Evolutionary conservation across 2,888 invertebrate species (phyloP), one percentile per base, ranked within the genome.

Genomic region (Acronicta leporina): DNA sequence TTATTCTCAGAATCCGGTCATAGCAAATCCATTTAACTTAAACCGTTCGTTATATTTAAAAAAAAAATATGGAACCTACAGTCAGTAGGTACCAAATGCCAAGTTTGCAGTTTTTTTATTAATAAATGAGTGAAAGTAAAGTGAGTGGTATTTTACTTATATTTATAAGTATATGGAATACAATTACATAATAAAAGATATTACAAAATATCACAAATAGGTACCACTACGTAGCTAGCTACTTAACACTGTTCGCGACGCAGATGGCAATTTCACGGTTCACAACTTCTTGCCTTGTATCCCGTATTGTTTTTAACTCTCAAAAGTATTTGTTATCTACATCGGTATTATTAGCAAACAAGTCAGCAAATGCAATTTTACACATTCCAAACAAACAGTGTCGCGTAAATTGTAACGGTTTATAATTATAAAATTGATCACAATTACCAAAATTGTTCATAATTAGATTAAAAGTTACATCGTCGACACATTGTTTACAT

Each of bases 241-340:
- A 84, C 81, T 84, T 85, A 84, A 83, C 82, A 84, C 80, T 77
- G 85, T 85, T 86, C 82, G 80, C 83, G 85, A 81, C 84, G 79
- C 87, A 87, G 86, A 87, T 86, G 87, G 80, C 87, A 88, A 88
- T 89, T 88, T 89, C 89, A 87, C 87, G 89, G 80, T 80, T 82
- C 85, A 86, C 84, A 85, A 81, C 85, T 77, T 75, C 78, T 85
- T 82, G 85, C 77, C 83, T 82, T 79, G 78, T 79, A 77, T 76
- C 82, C 80, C 77, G 81, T 84, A 83, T 84, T 84, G 81, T 83
- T 68, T 86, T 85, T 84, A 81, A 77, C 75, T 73, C 75, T 72
- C 77, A 77, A 78, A 79, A 68, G 75, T 78, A 72, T 76, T 73
- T 78, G 73, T 73, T 73, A 76, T 69, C 76, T n/a, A n/a, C n/a